Evolutionary conservation across 2,888 invertebrate species (phyloP), one percentile per base, ranked within the genome.

Genomic region (Scaptomyza cyrtandrae): DNA sequence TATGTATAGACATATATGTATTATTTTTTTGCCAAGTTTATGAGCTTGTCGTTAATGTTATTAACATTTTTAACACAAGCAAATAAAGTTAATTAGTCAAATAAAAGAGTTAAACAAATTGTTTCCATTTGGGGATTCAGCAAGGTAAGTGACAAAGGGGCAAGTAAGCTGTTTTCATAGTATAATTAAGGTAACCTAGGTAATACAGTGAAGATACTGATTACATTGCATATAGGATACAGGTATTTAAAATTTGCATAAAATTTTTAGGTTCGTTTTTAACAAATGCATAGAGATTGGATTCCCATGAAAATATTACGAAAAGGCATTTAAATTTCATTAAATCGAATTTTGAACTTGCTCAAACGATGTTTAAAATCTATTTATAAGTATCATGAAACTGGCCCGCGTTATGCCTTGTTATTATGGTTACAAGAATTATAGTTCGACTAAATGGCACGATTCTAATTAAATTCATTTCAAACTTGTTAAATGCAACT

Each of bases 1-100:
- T 33, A 46, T 62, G 3, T 24, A 24, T 46, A 1, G 14, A 6
- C 27, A 33, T 14, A 13, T 41, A 35, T 31, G 14, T 48, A 6
- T 52, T 44, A n/a, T 59, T 24, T 52, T 24, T n/a, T 49, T 19
- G 62, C 60, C 71, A 76, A 56, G 58, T 64, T 75, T 55, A 73
- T 48, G 62, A 50, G 49, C 50, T 67, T 75, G 78, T 68, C 54
- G 78, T 72, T 68, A 75, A 72, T 39, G 56, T 56, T 45, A 55
- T 62, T 49, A 46, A 58, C 31, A 45, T 14, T 37, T 46, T 46
- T n/a, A 39, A 45, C 56, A 39, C 35, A 37, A 35, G 48, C 41
- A 44, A 60, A 58, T 66, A 67, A 73, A 72, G n/a, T 19, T 44
- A 61, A 35, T 76, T 56, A 59, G 61, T 59, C 24, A 65, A 56